Evolutionary conservation across 2,888 invertebrate species (phyloP), one percentile per base, ranked within the genome.

Genomic region (Glaucopsyche alexis): DNA sequence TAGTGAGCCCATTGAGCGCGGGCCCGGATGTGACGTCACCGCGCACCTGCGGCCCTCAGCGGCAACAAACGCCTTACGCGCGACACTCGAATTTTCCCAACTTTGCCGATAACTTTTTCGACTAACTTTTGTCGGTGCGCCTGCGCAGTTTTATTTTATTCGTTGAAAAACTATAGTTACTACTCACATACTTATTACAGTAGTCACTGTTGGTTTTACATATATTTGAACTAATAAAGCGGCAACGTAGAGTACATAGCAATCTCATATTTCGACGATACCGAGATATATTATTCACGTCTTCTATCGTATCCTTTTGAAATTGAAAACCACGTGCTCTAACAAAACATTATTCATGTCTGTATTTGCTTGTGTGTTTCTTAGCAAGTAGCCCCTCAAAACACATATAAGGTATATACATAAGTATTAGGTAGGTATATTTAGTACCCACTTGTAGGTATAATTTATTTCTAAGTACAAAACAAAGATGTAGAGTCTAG

Each of bases 1-100:
- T 90, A 87, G 83, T 83, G 85, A 80, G 84, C 84, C 85, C 89
- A 89, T 89, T 87, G 87, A 89, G 85, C 81, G 80, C 77, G 50
- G 72, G 50, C 77, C 80, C 82, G 83, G 83, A 85, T 85, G 87
- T 90, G 90, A 91, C 84, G 87, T 91, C 88, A 90, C 84, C 82
- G 79, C 86, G 74, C 87, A 87, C 90, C 89, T 87, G 89, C 85
- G 81, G 81, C 81, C 76, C 76, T 76, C 74, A 74, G 76, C 71
- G 11, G 45, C 7, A 45, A 16, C 67, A 67, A 45, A 45, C 67
- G 55, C 40, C 64, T 49, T 42, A 65, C 52, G 38, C 55, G 49
- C 14, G 60, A 45, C 71, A 72, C 71, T 60, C 60, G 19, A 29
- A 60, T 60, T 60, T 19, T 19, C n/a, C 60, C 29, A 60, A 19